Conservation (phyloP, 2,888 invertebrate genomes). For the Melangyna quadrimaculata region DNA sequence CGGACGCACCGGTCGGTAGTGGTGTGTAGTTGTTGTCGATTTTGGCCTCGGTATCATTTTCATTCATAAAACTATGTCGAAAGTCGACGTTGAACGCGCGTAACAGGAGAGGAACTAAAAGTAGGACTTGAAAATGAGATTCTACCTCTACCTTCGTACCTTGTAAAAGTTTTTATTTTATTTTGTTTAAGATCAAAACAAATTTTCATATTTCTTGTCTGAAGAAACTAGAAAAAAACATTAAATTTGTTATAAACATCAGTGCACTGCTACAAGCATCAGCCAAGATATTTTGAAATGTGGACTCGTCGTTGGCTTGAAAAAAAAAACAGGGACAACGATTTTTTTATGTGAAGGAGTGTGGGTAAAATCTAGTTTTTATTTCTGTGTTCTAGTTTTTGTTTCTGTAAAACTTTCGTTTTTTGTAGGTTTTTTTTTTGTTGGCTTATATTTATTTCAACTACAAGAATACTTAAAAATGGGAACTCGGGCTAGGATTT, state of each 20-base stretch:
- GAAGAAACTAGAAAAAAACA: slow-evolving; percentile 5
- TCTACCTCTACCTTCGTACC: not conserved
- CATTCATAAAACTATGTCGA: slow-evolving; percentile 9
- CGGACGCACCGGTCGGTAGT: not conserved
- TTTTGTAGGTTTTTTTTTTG: not conserved
- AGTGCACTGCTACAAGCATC: slow-evolving; percentile 1
- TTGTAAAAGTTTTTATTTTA: not conserved
- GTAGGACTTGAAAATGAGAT: not conserved
- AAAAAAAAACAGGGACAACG: slow-evolving; percentile 45
- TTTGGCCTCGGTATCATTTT: not conserved
- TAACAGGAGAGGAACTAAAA: not conserved
- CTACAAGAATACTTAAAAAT: slow-evolving; percentile 2
- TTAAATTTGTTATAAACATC: slow-evolving; percentile 36
- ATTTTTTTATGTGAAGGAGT: slow-evolving; percentile 27
- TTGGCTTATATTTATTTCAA: not conserved
- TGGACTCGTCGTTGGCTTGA: not conserved
- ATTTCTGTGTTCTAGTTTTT: not conserved
- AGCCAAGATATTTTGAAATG: slow-evolving; percentile 21
- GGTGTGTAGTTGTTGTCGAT: not conserved
- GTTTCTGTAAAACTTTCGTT: not conserved
- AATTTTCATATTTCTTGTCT: slow-evolving; percentile 47
- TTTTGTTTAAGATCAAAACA: slow-evolving; percentile 4
- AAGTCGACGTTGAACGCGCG: not conserved
- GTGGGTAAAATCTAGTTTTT: slow-evolving; percentile 54
- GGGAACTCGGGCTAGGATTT: slow-evolving; percentile 1